Percentiles rank a stretch among this genome's conserved stretches.
Evolutionary conservation across 2,113 vertebrate genomes (phyloP).

Genomic region (Limnothrissa miodon): DNA sequence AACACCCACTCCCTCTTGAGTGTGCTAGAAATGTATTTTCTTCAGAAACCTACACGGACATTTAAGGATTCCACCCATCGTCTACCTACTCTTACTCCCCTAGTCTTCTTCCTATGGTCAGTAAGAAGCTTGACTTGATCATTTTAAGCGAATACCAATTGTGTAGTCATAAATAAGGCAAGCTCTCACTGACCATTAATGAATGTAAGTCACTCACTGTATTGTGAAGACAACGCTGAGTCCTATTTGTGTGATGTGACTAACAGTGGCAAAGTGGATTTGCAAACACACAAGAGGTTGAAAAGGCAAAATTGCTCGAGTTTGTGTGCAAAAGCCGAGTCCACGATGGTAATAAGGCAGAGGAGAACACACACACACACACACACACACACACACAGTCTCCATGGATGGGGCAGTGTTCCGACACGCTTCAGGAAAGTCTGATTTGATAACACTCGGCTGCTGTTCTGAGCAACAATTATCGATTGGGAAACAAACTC

Average conservation of each 20-base stretch:
- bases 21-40: no score
- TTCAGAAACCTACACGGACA: no score
- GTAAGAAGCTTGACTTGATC: no score
- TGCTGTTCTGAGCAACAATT: conserved; percentile 17
- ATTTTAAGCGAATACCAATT: no score
- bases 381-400: neutral
- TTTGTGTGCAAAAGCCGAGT: neutral
- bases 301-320: neutral
- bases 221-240: neutral
- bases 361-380: neutral
- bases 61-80: no score
- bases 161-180: no score
- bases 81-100: no score
- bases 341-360: no score
- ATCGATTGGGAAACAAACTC: conserved; percentile 21
- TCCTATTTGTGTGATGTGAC: no score
- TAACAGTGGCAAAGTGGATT: no score
- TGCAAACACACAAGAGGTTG: neutral
- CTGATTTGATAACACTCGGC: conserved; percentile 1
- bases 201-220: neutral
- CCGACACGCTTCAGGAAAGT: neutral
- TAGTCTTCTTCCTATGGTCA: no score
- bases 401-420: neutral
- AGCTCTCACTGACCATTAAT: neutral
- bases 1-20: no score